phyloP scores from a whole-genome alignment of 2,113 vertebrate species.

The Lampris incognitus region DNA sequence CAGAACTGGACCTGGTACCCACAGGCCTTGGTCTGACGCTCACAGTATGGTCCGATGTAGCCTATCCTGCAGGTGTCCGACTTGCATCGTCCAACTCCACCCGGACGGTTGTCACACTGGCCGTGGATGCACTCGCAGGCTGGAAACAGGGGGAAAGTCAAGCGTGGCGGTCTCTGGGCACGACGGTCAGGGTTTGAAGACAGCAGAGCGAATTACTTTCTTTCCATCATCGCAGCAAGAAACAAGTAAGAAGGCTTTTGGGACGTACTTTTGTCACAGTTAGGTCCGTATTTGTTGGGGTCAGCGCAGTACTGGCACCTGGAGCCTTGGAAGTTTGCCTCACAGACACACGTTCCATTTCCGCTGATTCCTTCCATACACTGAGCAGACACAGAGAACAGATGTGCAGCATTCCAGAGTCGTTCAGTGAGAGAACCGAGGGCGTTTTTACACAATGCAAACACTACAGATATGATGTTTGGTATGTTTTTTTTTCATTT shows the following conservation, averaged over 20 bases:
- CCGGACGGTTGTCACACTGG: constrained; percentile 84
- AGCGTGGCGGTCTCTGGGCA: background rate
- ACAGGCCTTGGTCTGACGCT: constrained; percentile 79
- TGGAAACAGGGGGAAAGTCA: constrained; percentile 58
- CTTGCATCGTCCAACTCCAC: constrained; percentile 85
- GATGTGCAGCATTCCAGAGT: background rate
- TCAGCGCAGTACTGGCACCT: constrained; percentile 89
- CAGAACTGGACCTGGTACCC: constrained; percentile 82
- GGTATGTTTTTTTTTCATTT: too few species aligned
- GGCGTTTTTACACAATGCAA: too few species aligned
- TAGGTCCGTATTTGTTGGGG: constrained; percentile 83
- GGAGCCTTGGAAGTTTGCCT: constrained; percentile 85
- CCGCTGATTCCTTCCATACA: constrained; percentile 86
- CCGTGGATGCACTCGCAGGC: constrained; percentile 88
- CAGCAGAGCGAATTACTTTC: background rate
- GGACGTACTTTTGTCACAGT: constrained; percentile 87
- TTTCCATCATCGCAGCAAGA: background rate
- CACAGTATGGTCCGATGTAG: constrained; percentile 84
- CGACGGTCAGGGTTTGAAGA: background rate
- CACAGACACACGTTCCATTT: constrained; percentile 88
- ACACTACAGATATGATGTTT: too few species aligned
- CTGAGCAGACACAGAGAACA: constrained; percentile 59
- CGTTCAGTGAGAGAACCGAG: too few species aligned
- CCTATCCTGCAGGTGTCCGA: constrained; percentile 80
- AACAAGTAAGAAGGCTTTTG: background rate